Conservation (phyloP, 2,888 invertebrate genomes). For the Julus scandinavius region DNA sequence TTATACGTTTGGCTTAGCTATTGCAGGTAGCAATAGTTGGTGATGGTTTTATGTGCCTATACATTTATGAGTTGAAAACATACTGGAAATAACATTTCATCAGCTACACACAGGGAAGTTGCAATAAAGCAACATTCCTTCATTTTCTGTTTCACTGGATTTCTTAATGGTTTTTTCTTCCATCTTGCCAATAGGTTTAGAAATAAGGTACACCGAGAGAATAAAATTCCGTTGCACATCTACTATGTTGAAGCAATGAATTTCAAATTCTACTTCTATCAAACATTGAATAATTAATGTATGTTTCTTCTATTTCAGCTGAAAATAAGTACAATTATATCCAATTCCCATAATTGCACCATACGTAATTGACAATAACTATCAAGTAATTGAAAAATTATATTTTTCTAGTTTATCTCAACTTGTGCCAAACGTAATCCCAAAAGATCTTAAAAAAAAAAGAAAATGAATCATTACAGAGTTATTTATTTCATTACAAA, state of each 20-base stretch:
- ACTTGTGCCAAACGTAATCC: too few relatives aligned
- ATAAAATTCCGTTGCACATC: not conserved
- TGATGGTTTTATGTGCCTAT: not conserved
- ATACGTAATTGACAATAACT: not conserved
- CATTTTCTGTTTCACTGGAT: slow-evolving; percentile 22
- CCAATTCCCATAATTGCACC: not conserved
- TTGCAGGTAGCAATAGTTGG: not conserved
- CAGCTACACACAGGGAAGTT: not conserved
- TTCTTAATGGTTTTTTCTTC: slow-evolving; percentile 9
- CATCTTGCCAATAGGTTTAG: slow-evolving; percentile 5
- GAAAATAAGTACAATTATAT: not conserved
- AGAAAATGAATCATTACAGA: too few relatives aligned
- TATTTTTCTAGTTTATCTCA: too few relatives aligned
- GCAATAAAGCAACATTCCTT: not conserved
- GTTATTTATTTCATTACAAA: too few relatives aligned
- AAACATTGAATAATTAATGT: not conserved
- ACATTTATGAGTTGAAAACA: not conserved
- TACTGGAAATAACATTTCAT: not conserved
- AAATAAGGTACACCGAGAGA: not conserved
- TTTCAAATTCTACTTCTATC: not conserved
- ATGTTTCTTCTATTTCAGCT: not conserved
- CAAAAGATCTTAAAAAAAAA: too few relatives aligned
- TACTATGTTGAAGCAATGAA: not conserved
- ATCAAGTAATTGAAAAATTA: too few relatives aligned
- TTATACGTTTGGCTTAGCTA: not conserved